Evolutionary conservation across 53 echinoderm and acorn worm species (phyloP), one percentile per base, ranked within the genome.

Genomic region (Pentamera pediparva): DNA sequence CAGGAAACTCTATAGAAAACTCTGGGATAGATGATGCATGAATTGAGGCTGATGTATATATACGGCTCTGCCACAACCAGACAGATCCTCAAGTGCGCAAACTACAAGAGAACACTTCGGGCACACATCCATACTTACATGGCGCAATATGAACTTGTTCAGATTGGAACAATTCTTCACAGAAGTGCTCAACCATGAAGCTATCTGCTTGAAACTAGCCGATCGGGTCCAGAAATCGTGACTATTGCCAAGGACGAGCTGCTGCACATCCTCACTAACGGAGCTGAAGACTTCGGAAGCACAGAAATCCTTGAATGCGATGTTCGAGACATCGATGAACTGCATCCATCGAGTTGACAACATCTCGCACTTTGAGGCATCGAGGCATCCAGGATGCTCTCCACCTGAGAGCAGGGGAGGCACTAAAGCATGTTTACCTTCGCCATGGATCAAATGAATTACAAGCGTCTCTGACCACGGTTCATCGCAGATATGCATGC

Each of bases 1-100:
- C 83, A 32, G 82, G 83, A 39, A 64, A 74, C 48, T 83, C 78
- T 26, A 81, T 86, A n/a, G 86, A 86, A 71, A 86, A 78, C 74
- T 82, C 87, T 4, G 79, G 75, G 19, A 78, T 84, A 74, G 81
- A 81, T 72, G 87, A 86, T 86, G 87, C 82, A 27, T 86, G 82
- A 82, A 78, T 76, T 51, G 87, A 86, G 70, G 78, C 81, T 50
- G 69, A 81, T 81, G 71, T 86, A 4, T n/a, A n/a, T n/a, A n/a
- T 86, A 76, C 56, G 76, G 86, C 36, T 61, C 82, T n/a, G 77
- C 82, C 29, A 82, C 87, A 45, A 72, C 63, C 76, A 81, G 78
- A 47, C 82, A 86, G 40, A 86, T 86, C 55, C 39, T 86, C 34
- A 76, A 56, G 55, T 82, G 65, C 37, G 41, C 51, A 52, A 76